phyloP scores from a whole-genome alignment of 1,140 invertebrate species.

The Drosophila oshimai region DNA sequence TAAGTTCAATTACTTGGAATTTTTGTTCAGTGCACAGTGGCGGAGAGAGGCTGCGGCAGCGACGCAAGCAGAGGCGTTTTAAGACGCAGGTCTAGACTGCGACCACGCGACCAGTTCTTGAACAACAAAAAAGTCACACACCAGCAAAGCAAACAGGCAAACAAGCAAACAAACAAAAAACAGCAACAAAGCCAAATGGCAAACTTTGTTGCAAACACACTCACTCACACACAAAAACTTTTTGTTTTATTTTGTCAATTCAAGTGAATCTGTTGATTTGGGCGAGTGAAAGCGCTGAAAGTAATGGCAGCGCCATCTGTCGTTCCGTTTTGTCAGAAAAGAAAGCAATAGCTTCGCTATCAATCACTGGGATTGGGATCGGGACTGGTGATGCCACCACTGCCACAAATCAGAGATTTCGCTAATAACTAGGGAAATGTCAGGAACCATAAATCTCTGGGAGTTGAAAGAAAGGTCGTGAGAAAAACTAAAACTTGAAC shows the following conservation, averaged over 20 bases:
- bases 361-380: slow-evolving; percentile 23
- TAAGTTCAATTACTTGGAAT: background rate
- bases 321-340: slow-evolving; percentile 21
- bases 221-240: background rate
- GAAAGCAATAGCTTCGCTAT: slow-evolving; percentile 20
- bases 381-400: too few relatives aligned
- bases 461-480: background rate
- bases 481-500: background rate
- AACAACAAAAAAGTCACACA: slow-evolving; percentile 2
- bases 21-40: background rate
- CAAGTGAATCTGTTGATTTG: slow-evolving; percentile 39
- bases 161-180: slow-evolving; percentile 18
- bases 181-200: slow-evolving; percentile 11
- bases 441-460: background rate
- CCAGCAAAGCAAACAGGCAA: background rate
- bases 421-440: background rate
- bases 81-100: slow-evolving; percentile 45
- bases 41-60: background rate
- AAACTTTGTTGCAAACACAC: slow-evolving; percentile 16
- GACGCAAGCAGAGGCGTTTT: slow-evolving; percentile 23
- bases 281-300: slow-evolving; percentile 41
- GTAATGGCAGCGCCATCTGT: slow-evolving; percentile 37
- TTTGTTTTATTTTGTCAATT: slow-evolving; percentile 29
- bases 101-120: slow-evolving; percentile 57
- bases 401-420: background rate